Evolutionary conservation across 2,888 invertebrate species (phyloP).

Genomic region (Yponomeuta evonymella): DNA sequence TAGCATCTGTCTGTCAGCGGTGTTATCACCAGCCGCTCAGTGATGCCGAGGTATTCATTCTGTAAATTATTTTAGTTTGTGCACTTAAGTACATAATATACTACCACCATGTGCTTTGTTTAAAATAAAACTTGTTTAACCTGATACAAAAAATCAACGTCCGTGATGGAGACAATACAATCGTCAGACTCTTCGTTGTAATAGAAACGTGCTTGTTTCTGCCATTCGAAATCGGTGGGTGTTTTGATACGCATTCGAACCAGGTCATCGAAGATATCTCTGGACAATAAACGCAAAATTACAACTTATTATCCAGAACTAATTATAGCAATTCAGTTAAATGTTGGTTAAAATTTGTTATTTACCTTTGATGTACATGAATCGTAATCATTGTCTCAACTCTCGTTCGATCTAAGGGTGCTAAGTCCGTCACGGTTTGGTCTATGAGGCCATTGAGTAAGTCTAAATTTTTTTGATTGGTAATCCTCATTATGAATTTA

Average conservation of each 20-base stretch:
- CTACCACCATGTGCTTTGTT: no score
- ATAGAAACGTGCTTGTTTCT: constrained; percentile 92
- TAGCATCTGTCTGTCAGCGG: constrained; percentile 94
- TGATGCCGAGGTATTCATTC: constrained; percentile 92
- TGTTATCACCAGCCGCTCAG: constrained; percentile 92
- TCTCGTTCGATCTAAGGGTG: constrained; percentile 84
- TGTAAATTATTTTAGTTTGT: constrained; percentile 24
- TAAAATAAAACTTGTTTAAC: constrained; percentile 27
- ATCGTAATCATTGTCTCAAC: constrained; percentile 94
- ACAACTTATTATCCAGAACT: background rate
- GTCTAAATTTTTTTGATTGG: constrained; percentile 87
- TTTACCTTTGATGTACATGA: constrained; percentile 90
- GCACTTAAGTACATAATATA: no score
- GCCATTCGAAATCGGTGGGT: constrained; percentile 90
- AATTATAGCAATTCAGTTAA: background rate
- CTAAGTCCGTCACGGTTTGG: constrained; percentile 86
- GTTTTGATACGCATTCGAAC: constrained; percentile 80
- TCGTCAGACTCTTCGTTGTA: constrained; percentile 87
- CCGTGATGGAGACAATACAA: constrained; percentile 85
- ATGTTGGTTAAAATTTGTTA: background rate
- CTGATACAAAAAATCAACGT: constrained; percentile 90
- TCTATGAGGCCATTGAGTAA: constrained; percentile 89
- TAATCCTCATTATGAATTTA: constrained; percentile 84
- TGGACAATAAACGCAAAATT: constrained; percentile 31
- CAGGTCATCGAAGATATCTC: constrained; percentile 92